These are phyloP conservation scores for Periparus ater DNA, from an alignment of 2,797 vertebrate species.

Conservation along the genomic window DNA sequence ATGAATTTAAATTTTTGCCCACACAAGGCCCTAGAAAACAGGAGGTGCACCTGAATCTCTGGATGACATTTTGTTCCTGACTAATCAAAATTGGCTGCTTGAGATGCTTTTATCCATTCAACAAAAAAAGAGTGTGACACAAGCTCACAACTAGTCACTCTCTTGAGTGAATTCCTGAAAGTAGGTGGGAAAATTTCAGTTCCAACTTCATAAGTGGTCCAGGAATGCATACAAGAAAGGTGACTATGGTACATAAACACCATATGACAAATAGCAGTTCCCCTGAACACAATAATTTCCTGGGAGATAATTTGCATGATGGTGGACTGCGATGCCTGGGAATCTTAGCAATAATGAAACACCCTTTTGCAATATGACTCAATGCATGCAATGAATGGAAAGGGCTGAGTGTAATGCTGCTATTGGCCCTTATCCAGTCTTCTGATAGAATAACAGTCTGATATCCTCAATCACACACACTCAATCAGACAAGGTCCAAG, in stretches of 20 bases:
- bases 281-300: background rate
- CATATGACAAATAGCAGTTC: background rate
- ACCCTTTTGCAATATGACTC: background rate
- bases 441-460: background rate
- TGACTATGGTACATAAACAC: background rate
- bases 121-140: background rate
- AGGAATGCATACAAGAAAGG: background rate
- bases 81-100: background rate
- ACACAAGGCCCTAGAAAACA: background rate
- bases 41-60: background rate
- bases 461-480: background rate
- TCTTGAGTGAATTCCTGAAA: background rate
- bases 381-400: background rate
- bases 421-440: background rate
- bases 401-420: background rate
- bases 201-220: background rate
- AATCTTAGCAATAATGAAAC: background rate
- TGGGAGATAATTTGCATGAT: background rate
- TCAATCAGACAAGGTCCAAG: background rate
- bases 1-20: background rate
- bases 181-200: background rate
- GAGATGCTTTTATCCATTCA: background rate
- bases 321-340: background rate
- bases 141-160: background rate
- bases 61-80: background rate